A percentile compares a stretch with the other conserved stretches of the same genome.
phyloP scores from a whole-genome alignment of 2,797 vertebrate genomes.

The Sebastes goodei region DNA sequence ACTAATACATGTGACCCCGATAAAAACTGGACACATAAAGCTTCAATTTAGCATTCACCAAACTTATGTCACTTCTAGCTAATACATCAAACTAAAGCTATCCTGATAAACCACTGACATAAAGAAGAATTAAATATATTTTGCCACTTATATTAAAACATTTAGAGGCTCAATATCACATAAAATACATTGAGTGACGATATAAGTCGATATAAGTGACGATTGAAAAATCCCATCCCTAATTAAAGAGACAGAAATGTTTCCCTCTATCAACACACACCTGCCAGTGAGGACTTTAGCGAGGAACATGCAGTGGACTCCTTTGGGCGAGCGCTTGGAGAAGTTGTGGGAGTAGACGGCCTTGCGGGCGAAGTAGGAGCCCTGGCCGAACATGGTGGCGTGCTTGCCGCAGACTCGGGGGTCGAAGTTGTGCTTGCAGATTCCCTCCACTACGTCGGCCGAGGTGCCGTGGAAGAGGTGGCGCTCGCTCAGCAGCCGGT shows the following conservation, averaged over 20 bases:
- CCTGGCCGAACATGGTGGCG: constrained; percentile 99
- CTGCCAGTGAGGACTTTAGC: constrained; percentile 96
- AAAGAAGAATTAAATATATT: not conserved
- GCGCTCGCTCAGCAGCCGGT: constrained; percentile 92
- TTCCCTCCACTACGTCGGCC: constrained; percentile 94
- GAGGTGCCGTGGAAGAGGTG: constrained; percentile 99
- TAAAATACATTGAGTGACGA: not conserved
- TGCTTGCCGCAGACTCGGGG: constrained; percentile 97
- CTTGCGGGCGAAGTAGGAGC: constrained; percentile 98
- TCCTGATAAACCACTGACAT: not conserved
- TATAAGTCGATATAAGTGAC: not conserved
- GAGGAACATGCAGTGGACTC: constrained; percentile 98
- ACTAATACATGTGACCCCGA: not conserved
- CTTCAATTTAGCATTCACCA: constrained; percentile 26
- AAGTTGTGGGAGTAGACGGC: constrained; percentile 98
- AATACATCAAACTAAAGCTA: constrained; percentile 8
- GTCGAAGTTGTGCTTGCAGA: constrained; percentile 99
- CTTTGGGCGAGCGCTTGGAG: constrained; percentile 92
- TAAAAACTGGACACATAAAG: constrained; percentile 18
- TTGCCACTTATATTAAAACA: not conserved
- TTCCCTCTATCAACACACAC: constrained; percentile 49
- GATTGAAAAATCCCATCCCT: not conserved
- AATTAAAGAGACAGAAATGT: not conserved
- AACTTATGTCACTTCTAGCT: constrained; percentile 1
- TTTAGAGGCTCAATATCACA: not conserved